Base-by-base conservation (phyloP, 2,113 vertebrate species). In the Mugil cephalus region DNA sequence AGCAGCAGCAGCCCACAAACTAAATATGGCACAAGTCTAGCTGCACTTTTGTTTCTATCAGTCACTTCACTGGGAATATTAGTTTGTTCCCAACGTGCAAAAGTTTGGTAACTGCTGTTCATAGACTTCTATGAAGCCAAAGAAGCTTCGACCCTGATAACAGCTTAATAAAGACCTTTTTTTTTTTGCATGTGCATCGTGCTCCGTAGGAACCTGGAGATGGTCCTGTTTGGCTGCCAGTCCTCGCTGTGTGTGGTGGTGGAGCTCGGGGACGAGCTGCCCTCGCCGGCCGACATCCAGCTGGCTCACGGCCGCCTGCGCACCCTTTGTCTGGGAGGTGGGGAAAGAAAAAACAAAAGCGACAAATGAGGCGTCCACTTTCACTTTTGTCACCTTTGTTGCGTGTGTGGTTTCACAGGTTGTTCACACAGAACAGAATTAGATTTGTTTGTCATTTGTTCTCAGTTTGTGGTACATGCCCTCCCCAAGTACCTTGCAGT, bases 281-380 rank as follows among this genome's bases (percentile, higher is more conserved):
- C 97, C 3, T 90, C 90, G 0, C 93, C 94, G 0, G 66, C 94
- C 0, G 97, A 99, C 74, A 87, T 98, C 88, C 96, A 97, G 55
- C 88, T 95, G 15, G 94, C 97, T 10, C 94, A 97, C 89, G 61
- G 94, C 64, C 94, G 93, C 68, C 94, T 98, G 59, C 91, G 94
- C 6, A 82, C 89, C 0, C 95, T 98, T 52, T 97, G 97, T 77
- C 90, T 96, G 40, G 94, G 94, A 10, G 97, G 97, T 99, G 83
- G 15, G 90, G 10, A 36, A n/a, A n/a, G n/a, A n/a, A n/a, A n/a
- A 30, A 30, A 30, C 3, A 30, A 30, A 30, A 30, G 24, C 24
- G 24, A 30, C 24, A 30, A 30, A 30, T 30, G 24, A 30, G 24
- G 24, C 24, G 24, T 30, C 24, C 24, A 30, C 24, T 5, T 30